phyloP scores from a whole-genome alignment of 2,797 vertebrate genomes.

The Peromyscus aztecus region DNA sequence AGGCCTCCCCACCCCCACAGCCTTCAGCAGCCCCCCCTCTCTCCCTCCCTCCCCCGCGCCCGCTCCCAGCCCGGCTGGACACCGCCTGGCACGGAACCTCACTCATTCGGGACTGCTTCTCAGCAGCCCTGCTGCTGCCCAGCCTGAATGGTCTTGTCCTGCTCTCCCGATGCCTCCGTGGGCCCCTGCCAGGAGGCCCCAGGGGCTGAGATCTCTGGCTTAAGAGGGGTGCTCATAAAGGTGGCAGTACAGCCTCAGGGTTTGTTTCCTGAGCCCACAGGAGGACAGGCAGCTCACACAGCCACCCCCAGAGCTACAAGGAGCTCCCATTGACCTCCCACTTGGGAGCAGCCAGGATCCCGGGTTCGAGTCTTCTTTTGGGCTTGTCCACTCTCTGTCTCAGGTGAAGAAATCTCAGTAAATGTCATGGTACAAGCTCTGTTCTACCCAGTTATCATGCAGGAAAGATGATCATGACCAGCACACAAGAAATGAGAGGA shows the following conservation, averaged over 20 bases:
- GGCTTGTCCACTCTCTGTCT: background rate
- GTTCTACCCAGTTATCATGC: background rate
- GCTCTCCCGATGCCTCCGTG: fast-evolving
- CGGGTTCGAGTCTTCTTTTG: background rate
- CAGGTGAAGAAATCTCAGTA: background rate
- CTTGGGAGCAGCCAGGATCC: background rate
- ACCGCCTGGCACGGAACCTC: constrained; percentile 49
- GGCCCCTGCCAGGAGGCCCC: background rate
- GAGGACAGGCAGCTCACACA: too few relatives aligned
- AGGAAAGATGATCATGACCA: too few relatives aligned
- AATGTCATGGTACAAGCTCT: background rate
- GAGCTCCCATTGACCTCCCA: background rate
- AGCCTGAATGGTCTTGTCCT: background rate
- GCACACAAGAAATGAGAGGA: background rate
- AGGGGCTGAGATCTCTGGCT: background rate
- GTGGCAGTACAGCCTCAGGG: background rate
- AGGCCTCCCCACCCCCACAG: constrained; percentile 72
- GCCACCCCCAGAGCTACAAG: background rate
- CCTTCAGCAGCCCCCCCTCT: background rate
- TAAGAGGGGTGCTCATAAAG: background rate
- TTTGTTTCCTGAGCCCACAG: background rate
- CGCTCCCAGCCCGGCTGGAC: constrained; percentile 40
- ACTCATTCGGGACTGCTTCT: background rate
- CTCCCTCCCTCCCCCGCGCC: background rate
- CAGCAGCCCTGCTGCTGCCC: background rate